A percentile compares a stretch with the other conserved stretches of the same genome.
Conservation (phyloP, 2,888 invertebrate genomes). For the Napeogenes sylphis region DNA sequence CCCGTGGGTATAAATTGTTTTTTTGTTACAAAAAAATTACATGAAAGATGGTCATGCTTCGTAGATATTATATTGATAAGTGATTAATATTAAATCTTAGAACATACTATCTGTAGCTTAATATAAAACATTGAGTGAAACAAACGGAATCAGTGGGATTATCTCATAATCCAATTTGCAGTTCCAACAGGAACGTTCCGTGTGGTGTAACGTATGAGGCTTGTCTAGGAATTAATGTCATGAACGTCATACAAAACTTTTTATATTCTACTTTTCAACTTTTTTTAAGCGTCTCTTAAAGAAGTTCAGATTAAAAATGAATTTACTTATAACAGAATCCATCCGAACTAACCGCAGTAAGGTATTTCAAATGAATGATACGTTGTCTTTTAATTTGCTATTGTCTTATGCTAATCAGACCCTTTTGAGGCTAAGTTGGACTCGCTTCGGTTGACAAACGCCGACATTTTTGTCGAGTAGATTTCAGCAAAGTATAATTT, state of each 20-base stretch:
- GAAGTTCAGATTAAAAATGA: not conserved
- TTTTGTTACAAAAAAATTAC: too few species aligned
- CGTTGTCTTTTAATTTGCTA: slow-evolving; percentile 42
- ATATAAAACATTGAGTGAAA: not conserved
- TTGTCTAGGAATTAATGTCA: too few species aligned
- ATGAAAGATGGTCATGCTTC: too few species aligned
- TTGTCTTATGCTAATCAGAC: slow-evolving; percentile 46
- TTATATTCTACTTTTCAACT: slow-evolving; percentile 6
- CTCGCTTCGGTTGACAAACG: slow-evolving; percentile 51
- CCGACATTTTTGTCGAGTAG: slow-evolving; percentile 47
- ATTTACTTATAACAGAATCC: slow-evolving; percentile 14
- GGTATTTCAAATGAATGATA: slow-evolving; percentile 24
- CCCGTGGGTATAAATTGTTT: too few species aligned
- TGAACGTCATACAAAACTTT: not conserved
- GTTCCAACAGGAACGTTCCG: slow-evolving; percentile 1
- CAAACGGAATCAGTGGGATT: not conserved
- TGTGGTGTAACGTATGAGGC: not conserved
- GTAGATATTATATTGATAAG: not conserved
- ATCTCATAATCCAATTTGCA: slow-evolving; percentile 6
- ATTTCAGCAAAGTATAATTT: slow-evolving; percentile 51
- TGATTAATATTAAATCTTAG: not conserved
- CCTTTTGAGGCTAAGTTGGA: slow-evolving; percentile 45
- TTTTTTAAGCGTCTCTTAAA: not conserved
- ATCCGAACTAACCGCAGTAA: slow-evolving; percentile 22
- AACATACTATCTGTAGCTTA: not conserved